phyloP scores from a whole-genome alignment of 2,113 vertebrate species.

The Sceloporus undulatus region DNA sequence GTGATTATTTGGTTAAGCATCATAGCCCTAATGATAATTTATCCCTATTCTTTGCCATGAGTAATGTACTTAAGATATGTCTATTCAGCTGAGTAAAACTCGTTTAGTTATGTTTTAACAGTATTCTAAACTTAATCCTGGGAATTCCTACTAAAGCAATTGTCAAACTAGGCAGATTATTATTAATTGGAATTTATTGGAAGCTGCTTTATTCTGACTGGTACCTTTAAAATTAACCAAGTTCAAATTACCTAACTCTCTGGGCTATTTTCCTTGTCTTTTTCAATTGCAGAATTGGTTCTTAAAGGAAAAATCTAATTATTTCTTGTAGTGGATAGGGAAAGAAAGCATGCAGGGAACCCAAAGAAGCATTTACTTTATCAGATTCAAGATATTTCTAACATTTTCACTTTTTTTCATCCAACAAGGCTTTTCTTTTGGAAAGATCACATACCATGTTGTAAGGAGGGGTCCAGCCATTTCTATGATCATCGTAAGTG shows the following conservation, averaged over 20 bases:
- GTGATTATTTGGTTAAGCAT: conserved; percentile 9
- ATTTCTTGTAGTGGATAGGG: background rate
- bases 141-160: background rate
- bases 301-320: conserved; percentile 1
- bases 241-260: accelerated
- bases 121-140: conserved; percentile 20
- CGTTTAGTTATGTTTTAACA: background rate
- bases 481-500: no score
- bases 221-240: conserved; percentile 4
- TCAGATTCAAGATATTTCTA: background rate
- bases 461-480: background rate
- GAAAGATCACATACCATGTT: background rate
- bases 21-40: background rate
- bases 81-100: conserved; percentile 37
- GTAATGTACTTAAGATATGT: conserved; percentile 9
- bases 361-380: background rate
- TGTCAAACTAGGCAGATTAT: conserved; percentile 36
- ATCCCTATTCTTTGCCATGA: background rate
- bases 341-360: conserved; percentile 15
- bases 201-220: conserved; percentile 18
- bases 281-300: conserved; percentile 26
- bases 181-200: conserved; percentile 35
- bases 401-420: background rate
- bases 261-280: conserved; percentile 11
- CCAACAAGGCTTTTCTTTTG: background rate